These are phyloP conservation scores for Scolopax rusticola DNA, from an alignment of 2,797 vertebrate species.

Conservation along the genomic window DNA sequence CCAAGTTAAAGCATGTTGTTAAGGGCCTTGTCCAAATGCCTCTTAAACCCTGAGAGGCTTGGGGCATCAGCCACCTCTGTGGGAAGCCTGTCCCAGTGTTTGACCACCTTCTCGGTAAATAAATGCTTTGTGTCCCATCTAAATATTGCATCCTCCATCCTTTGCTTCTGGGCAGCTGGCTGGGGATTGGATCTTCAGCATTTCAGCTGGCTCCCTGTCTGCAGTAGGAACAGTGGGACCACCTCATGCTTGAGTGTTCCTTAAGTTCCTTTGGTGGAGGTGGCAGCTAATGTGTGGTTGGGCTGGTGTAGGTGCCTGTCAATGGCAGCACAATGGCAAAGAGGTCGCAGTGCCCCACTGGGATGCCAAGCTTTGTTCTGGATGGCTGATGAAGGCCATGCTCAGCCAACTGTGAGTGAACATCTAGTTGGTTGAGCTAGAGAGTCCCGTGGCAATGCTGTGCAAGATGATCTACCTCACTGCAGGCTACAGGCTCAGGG, in stretches of 20 bases:
- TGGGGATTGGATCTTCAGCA: background rate
- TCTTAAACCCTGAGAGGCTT: background rate
- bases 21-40: background rate
- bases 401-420: background rate
- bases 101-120: background rate
- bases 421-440: fast-evolving
- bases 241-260: background rate
- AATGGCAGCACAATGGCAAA: background rate
- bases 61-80: background rate
- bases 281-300: background rate
- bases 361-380: background rate
- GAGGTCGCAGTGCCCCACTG: background rate
- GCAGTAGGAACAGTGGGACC: background rate
- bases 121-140: background rate
- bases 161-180: background rate
- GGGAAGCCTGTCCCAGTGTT: background rate
- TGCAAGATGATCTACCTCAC: background rate
- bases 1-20: background rate
- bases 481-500: background rate
- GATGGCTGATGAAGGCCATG: background rate
- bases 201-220: background rate
- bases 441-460: background rate
- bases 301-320: background rate
- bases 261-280: background rate
- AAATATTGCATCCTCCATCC: background rate